Conservation (phyloP, 2,113 vertebrate species). For the Copsychus sechellarum region DNA sequence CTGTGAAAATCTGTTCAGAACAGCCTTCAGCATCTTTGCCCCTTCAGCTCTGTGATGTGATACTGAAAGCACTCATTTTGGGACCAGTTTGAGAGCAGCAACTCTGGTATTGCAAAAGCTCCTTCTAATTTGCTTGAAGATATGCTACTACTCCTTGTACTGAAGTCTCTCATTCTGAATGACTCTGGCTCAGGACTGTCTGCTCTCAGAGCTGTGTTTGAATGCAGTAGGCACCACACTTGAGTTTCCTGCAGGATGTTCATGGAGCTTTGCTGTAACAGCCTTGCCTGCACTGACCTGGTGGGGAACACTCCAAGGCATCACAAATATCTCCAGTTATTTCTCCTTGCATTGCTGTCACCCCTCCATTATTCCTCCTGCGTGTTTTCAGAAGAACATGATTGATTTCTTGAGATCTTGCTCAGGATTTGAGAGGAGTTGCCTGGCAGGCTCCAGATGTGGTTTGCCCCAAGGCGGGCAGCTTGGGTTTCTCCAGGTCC, state of each 20-base stretch:
- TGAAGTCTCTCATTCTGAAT: neutral
- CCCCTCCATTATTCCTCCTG: neutral
- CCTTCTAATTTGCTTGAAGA: neutral
- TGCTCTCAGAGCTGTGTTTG: fast-evolving
- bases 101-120: neutral
- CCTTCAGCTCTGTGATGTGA: neutral
- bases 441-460: neutral
- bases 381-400: fast-evolving
- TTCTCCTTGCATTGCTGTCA: neutral
- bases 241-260: neutral
- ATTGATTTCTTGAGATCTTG: neutral
- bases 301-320: neutral
- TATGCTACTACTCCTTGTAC: neutral
- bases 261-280: fast-evolving
- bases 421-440: neutral
- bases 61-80: neutral
- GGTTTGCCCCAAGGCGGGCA: neutral
- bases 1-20: neutral
- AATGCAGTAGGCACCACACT: neutral
- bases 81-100: neutral
- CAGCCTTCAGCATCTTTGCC: neutral
- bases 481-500: neutral
- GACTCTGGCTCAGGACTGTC: fast-evolving
- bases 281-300: neutral
- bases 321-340: neutral